Conservation (phyloP, 2,888 invertebrate genomes). For the Caradrina kadenii region DNA sequence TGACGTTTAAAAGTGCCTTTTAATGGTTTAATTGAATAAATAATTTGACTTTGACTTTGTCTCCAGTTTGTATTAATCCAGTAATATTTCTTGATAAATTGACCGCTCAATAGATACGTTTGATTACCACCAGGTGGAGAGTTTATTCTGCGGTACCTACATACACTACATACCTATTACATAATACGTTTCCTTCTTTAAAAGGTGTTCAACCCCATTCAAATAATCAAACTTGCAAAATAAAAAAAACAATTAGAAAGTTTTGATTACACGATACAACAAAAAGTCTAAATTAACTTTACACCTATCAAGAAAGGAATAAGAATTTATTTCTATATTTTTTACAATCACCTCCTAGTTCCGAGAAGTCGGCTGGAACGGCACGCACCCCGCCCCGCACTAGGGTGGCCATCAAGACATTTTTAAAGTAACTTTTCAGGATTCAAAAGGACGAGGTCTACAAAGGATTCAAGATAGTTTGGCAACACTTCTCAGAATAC, state of each 20-base stretch:
- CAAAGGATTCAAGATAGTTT: too few relatives aligned
- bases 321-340: constrained; percentile 58
- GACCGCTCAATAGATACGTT: too few relatives aligned
- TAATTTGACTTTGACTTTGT: too few relatives aligned
- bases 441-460: neutral
- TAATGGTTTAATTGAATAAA: too few relatives aligned
- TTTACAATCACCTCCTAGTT: constrained; percentile 55
- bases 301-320: constrained; percentile 57
- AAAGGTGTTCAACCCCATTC: neutral
- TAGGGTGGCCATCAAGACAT: constrained; percentile 31
- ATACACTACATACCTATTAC: neutral
- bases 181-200: neutral
- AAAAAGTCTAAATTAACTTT: constrained; percentile 61
- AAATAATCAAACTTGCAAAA: constrained; percentile 31
- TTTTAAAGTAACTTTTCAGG: neutral
- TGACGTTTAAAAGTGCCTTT: too few relatives aligned
- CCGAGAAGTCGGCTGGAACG: constrained; percentile 56
- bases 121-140: too few relatives aligned
- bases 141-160: too few relatives aligned
- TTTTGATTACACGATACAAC: constrained; percentile 43
- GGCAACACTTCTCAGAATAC: too few relatives aligned
- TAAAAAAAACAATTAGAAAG: constrained; percentile 48
- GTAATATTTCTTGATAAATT: too few relatives aligned
- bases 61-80: too few relatives aligned
- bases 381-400: constrained; percentile 47